Percentiles rank a stretch among this genome's conserved stretches.
These are phyloP conservation scores for Morpho deidamia DNA, from an alignment of 2,888 invertebrate genomes.

Conservation along the genomic window DNA sequence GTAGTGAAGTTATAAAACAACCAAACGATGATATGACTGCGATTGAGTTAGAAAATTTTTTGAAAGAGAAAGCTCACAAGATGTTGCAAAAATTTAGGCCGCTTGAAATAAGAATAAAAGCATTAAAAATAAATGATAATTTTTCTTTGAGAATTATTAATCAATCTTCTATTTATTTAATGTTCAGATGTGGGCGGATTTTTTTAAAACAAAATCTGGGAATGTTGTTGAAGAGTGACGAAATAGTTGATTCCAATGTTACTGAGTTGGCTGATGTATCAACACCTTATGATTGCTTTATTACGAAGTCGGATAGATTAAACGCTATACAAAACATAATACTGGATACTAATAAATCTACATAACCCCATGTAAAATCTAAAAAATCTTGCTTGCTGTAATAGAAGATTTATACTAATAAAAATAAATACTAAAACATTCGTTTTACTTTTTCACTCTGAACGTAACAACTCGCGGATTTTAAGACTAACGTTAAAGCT, in stretches of 20 bases:
- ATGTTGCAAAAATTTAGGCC: constrained; percentile 38
- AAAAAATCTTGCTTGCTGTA: too few species aligned
- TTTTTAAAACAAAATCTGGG: constrained; percentile 45
- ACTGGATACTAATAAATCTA: neutral
- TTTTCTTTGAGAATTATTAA: constrained; percentile 46
- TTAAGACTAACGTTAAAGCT: too few species aligned
- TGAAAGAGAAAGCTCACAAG: constrained; percentile 36
- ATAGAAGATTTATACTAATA: too few species aligned
- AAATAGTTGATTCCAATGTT: constrained; percentile 45
- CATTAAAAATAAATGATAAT: constrained; percentile 44
- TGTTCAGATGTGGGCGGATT: constrained; percentile 35
- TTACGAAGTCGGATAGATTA: neutral
- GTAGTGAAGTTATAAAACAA: constrained; percentile 4
- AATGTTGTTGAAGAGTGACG: constrained; percentile 55
- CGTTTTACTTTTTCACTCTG: too few species aligned
- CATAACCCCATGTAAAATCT: neutral
- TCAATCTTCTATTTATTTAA: constrained; percentile 43
- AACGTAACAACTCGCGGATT: too few species aligned
- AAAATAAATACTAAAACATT: too few species aligned
- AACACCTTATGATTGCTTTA: constrained; percentile 35
- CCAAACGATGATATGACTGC: constrained; percentile 30
- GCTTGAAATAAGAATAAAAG: constrained; percentile 44
- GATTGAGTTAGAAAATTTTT: constrained; percentile 41
- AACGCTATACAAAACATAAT: neutral
- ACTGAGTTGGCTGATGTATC: constrained; percentile 33